Percentiles rank a stretch among this genome's conserved stretches.
Conservation (phyloP, 2,113 vertebrate species). For the Columba livia region DNA sequence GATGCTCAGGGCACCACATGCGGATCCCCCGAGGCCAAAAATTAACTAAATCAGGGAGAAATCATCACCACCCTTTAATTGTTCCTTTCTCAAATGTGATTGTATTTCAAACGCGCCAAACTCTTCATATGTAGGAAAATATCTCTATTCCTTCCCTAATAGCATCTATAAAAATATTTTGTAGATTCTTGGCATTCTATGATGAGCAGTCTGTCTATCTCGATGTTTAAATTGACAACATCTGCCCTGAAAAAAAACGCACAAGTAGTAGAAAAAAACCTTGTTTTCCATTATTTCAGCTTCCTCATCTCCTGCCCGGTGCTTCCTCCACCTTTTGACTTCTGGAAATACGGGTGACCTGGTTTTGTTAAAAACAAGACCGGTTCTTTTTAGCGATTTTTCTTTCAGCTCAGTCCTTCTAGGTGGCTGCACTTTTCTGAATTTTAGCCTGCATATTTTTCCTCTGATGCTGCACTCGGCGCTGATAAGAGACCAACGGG, state of each 20-base stretch:
- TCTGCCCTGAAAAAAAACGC: not conserved
- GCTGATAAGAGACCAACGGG: too few species aligned
- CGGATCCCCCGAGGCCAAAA: not conserved
- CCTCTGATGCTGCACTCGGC: too few species aligned
- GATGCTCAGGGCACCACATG: not conserved
- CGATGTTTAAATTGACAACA: not conserved
- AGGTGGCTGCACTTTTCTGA: too few species aligned
- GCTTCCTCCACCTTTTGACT: not conserved
- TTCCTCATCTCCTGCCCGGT: not conserved
- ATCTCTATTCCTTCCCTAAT: not conserved
- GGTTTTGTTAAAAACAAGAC: too few species aligned
- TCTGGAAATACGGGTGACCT: not conserved
- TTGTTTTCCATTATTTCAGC: not conserved
- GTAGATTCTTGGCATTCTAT: not conserved
- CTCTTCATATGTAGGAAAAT: not conserved
- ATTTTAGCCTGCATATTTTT: too few species aligned
- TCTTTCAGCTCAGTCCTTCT: too few species aligned
- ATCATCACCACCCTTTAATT: accelerated
- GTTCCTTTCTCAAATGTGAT: not conserved
- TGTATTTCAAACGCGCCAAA: not conserved
- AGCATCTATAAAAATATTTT: not conserved
- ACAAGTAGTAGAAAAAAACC: not conserved
- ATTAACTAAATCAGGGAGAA: not conserved
- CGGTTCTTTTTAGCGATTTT: too few species aligned
- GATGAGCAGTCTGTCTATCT: not conserved